Conservation (phyloP, 2,113 vertebrate genomes). For the Anoura caudifer region DNA sequence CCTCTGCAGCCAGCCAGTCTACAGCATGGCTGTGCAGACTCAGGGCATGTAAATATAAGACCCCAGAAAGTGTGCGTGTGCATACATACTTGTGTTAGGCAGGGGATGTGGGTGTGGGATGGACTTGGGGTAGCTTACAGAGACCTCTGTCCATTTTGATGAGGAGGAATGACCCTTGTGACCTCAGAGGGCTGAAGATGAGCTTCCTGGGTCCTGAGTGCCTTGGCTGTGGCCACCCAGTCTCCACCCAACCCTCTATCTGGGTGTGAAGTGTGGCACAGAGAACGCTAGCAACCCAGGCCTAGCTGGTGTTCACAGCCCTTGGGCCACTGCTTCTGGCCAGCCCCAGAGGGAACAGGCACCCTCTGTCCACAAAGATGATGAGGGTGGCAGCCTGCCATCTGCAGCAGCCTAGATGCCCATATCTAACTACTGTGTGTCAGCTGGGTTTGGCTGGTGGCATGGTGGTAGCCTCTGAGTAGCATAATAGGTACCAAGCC, state of each 20-base stretch:
- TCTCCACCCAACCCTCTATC: neutral
- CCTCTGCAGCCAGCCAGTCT: neutral
- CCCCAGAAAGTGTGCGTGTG: neutral
- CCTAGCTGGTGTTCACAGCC: neutral
- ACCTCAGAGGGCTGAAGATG: neutral
- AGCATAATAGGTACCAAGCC: constrained; percentile 54
- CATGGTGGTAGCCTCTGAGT: constrained; percentile 26
- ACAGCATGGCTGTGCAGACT: neutral
- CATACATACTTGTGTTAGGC: neutral
- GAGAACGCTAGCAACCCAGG: neutral
- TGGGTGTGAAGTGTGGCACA: neutral
- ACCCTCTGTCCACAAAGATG: neutral
- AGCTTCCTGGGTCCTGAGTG: constrained; percentile 55
- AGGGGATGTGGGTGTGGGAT: neutral
- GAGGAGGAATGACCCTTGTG: constrained; percentile 1
- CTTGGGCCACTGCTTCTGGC: neutral
- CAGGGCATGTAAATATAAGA: neutral
- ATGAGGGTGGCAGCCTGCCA: neutral
- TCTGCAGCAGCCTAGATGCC: constrained; percentile 50
- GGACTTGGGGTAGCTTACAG: neutral
- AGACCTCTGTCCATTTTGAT: neutral
- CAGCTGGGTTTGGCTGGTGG: constrained; percentile 50
- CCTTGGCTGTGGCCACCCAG: constrained; percentile 50
- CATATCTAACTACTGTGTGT: constrained; percentile 36
- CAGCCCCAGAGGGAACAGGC: neutral